These are phyloP conservation scores for Mustelus asterias DNA, from an alignment of 2,113 vertebrate species.

Conservation along the genomic window DNA sequence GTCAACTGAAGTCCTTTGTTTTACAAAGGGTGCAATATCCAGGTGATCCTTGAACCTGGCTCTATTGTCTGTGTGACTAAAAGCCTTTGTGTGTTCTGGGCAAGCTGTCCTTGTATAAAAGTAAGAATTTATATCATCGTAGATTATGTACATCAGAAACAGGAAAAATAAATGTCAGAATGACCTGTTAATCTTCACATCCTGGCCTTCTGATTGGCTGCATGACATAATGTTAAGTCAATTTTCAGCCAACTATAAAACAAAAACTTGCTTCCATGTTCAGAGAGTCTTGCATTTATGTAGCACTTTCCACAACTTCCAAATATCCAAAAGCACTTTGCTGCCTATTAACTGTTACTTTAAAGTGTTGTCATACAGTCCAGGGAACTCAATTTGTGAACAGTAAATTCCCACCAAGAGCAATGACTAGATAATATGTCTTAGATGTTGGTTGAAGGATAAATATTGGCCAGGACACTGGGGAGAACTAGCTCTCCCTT, in stretches of 20 bases:
- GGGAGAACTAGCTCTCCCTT: not conserved
- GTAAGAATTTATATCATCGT: not conserved
- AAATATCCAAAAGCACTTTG: not conserved
- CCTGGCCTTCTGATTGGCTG: not conserved
- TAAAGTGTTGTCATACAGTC: not conserved
- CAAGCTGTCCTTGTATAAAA: not conserved
- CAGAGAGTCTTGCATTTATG: not conserved
- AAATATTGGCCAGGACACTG: not conserved
- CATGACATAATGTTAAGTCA: not conserved
- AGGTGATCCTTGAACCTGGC: not conserved
- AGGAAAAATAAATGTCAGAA: not conserved
- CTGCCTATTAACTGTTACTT: not conserved
- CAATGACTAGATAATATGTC: not conserved
- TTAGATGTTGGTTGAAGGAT: not conserved
- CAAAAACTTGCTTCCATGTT: not conserved
- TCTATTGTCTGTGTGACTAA: not conserved
- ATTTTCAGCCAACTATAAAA: not conserved
- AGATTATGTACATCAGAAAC: not conserved
- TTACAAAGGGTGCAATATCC: not conserved
- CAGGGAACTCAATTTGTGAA: not conserved
- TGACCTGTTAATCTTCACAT: not conserved
- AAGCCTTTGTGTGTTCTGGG: not conserved
- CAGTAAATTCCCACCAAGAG: not conserved
- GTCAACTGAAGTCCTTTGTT: not conserved
- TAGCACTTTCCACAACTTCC: not conserved